Evolutionary conservation across 2,888 invertebrate species (phyloP), one percentile per base, ranked within the genome.

Genomic region (Leptothorax acervorum): DNA sequence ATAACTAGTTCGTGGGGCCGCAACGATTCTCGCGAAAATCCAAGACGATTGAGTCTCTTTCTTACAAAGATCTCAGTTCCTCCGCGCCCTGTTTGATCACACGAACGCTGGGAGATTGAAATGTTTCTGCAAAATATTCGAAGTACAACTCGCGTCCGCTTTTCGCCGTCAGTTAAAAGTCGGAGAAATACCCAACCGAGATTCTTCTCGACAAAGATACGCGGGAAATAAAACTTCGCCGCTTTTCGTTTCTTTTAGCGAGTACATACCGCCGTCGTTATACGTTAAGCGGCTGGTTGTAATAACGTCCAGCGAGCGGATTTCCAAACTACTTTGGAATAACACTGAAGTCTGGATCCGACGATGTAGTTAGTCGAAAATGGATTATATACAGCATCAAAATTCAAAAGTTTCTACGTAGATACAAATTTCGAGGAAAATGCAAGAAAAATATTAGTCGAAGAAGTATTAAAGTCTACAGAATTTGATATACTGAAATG

Each of bases 251-350:
- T 73, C 48, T 28, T 60, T 60, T 73, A 51, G 71, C 48, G 48
- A 81, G 71, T 23, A 71, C 39, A 71, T 73, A 57, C 45, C 39
- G 23, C 76, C 35, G 62, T 62, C 62, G 55, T 71, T 71, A 48
- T 28, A 79, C 60, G 79, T 60, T 78, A 79, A 71, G 35, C 70
- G 60, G 57, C 57, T 23, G 71, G 35, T 62, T 73, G 48, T 73
- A 73, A 81, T 81, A 79, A 79, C 79, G 79, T 71, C 39, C 76
- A 42, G 39, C 23, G 79, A 81, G 60, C 79, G 73, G 79, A 81
- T 81, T 73, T 62, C 51, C 73, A 73, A 81, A 73, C 68, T 68
- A 68, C 73, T 81, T 81, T 39, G 48, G 23, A 60, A 81, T 51
- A 79, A 79, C 57, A 60, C 11, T 39, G 28, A 60, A 71, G 79